Evolutionary conservation across 2,797 vertebrate species (phyloP).

Genomic region (Prionace glauca): DNA sequence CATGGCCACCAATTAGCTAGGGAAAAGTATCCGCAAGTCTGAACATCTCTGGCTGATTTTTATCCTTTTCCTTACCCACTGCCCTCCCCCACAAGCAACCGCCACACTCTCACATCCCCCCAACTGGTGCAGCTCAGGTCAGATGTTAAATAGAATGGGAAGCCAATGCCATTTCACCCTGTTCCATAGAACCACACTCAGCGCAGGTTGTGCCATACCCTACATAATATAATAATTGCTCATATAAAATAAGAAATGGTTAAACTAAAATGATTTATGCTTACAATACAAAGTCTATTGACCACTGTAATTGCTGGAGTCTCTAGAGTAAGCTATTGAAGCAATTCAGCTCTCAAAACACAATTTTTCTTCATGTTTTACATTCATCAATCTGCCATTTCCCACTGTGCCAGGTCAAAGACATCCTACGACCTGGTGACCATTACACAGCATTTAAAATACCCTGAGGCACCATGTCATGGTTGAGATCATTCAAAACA

Average conservation of each 20-base stretch:
- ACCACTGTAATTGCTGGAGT: not conserved
- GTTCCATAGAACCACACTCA: not conserved
- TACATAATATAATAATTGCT: not conserved
- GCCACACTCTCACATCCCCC: not conserved
- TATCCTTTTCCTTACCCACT: not conserved
- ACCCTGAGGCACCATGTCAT: not conserved
- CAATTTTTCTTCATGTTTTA: not conserved
- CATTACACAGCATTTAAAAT: slow-evolving; percentile 17
- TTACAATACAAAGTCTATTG: not conserved
- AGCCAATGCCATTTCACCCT: not conserved
- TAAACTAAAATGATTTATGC: not conserved
- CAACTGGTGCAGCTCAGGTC: not conserved
- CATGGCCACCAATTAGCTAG: not conserved
- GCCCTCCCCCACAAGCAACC: not conserved
- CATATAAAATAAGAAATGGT: not conserved
- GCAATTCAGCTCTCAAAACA: slow-evolving; percentile 23
- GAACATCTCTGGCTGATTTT: not conserved
- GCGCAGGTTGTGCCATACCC: not conserved
- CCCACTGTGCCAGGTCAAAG: not conserved
- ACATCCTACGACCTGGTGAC: not conserved
- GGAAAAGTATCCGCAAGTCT: not conserved
- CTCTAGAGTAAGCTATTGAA: not conserved
- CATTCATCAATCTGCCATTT: slow-evolving; percentile 36
- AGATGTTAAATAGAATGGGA: not conserved
- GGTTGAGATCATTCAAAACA: not conserved